Base-by-base conservation (phyloP, 92 coral and sea anemone genomes). In the Montipora capitata region DNA sequence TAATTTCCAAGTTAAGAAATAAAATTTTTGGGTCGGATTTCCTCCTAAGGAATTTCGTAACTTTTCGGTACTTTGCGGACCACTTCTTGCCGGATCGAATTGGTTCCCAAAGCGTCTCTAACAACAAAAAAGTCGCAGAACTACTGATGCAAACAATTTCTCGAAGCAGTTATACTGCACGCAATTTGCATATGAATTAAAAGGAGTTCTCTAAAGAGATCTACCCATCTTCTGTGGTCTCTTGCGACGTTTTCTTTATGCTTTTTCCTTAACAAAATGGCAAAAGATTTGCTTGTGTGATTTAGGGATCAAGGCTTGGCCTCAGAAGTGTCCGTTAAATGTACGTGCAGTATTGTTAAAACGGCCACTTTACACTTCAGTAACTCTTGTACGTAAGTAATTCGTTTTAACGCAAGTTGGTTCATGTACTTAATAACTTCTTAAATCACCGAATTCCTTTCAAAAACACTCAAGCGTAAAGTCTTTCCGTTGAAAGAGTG, bases 131-230 rank as follows among this genome's bases (percentile, higher is more conserved):
- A 72, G 44, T 8, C 41, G 84, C 78, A 81, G 82, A 91, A 75
- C 85, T 75, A 27, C 59, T 91, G 82, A 81, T 70, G 88, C 94
- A 69, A 45, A 91, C 78, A 80, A 86, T 78, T 85, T 81, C 87
- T 85, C 41, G 11, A 51, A 54, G 85, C 68, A 81, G 85, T 81
- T 8, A 81, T 81, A 81, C 67, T 81, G 77, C 65, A 14, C 3
- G 51, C 39, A 62, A 83, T 83, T 83, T 83, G 79, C 87, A 83
- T 83, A 71, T 70, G 87, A 83, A 83, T 83, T 38, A 63, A 67
- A 59, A 9, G 49, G 62, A 20, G 58, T 72, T 83, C 48, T 9
- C 18, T 39, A 8, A 67, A 56, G 15, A 52, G 58, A 41, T 14
- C 2, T 16, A 11, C 7, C 42, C 61, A 65, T 5, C 56, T 13